Evolutionary conservation across 23 tunicate species (phyloP), one percentile per base, ranked within the genome.

Genomic region (Styela clava): DNA sequence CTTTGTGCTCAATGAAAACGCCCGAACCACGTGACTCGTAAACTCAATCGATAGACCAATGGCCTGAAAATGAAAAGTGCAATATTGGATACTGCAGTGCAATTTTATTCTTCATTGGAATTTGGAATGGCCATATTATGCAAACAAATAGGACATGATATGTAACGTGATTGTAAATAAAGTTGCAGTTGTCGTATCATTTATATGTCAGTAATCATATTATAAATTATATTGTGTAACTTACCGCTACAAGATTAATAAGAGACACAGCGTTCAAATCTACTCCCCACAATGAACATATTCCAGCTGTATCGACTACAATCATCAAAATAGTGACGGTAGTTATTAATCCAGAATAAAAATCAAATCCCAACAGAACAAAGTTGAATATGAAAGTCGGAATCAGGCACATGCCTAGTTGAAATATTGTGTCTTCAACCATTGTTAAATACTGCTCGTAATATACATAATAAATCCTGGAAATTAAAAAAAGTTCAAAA

Each of bases 391-490:
- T 52, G 68, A 96, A 96, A 1, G 94, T 83, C 30, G 99, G 99
- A 44, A 96, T 87, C 30, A 96, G 84, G 62, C 99, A 96, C 30
- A 90, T 84, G 28, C 97, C 97, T 21, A 96, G 77, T 71, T 92
- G 91, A 61, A 87, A 80, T 0, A 87, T n/a, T 0, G 94, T 85
- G 74, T 88, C 99, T 25, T 78, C 89, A 28, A 85, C 94, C 87
- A 91, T 79, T 5, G 97, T 96, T 35, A 96, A 74, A 69, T 96
- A 96, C 62, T 96, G 99, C 74, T 96, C 99, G 94, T 96, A 96
- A 69, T 84, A 96, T 3, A 92, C 97, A 85, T 96, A 96, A 83
- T 96, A 96, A 56, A 96, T 69, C 26, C 97, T 87, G 88, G 5
- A 83, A 79, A 69, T 0, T 37, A 44, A 81, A 69, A 65, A 34